Percentiles rank a stretch among this genome's conserved stretches.
Conservation (phyloP, 2,113 vertebrate genomes). For the Poicephalus gulielmi region DNA sequence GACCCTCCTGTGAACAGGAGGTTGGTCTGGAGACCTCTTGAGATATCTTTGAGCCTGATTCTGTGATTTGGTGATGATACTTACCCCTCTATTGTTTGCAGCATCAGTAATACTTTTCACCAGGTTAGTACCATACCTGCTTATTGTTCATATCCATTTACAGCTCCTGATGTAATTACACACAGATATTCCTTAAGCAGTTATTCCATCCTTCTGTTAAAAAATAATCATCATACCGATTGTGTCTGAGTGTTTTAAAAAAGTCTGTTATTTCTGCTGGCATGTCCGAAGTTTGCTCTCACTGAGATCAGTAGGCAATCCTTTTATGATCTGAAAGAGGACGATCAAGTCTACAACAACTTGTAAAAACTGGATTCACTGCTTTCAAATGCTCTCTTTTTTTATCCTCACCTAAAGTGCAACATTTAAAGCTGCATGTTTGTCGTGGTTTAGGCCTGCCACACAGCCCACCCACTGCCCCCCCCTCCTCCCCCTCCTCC, state of each 20-base stretch:
- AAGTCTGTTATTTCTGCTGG: neutral
- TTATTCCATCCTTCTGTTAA: neutral
- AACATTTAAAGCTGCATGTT: neutral
- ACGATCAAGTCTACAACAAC: neutral
- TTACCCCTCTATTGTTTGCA: neutral
- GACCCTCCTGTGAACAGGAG: neutral
- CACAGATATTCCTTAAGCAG: neutral
- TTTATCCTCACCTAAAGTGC: neutral
- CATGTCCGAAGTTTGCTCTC: neutral
- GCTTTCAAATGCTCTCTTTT: neutral
- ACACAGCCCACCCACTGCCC: too few species aligned
- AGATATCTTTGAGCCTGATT: neutral
- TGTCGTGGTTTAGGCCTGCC: too few species aligned
- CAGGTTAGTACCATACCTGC: neutral
- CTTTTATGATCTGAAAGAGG: neutral
- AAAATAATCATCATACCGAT: neutral
- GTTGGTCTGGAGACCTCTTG: neutral
- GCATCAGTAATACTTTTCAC: neutral
- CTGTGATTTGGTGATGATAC: neutral
- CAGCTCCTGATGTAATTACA: neutral
- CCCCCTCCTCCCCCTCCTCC: too few species aligned
- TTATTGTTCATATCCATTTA: conserved; percentile 7
- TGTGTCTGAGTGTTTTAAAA: neutral
- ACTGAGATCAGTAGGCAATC: neutral
- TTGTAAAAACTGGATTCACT: neutral